Conservation (phyloP, 2,888 invertebrate genomes). For the Sinodicranocentrus sp. region DNA sequence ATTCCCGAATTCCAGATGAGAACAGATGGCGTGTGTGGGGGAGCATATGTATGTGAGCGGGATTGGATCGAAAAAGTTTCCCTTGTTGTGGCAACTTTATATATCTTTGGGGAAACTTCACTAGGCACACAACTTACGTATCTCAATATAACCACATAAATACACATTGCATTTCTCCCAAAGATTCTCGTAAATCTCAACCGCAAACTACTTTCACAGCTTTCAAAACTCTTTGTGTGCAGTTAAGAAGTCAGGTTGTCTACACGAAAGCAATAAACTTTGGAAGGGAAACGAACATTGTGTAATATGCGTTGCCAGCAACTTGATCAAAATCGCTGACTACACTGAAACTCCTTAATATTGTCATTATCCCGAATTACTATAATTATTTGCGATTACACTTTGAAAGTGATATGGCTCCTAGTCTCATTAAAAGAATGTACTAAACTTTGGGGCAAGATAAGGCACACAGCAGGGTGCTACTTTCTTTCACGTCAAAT, state of each 20-base stretch:
- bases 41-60: no score
- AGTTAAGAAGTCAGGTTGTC: neutral
- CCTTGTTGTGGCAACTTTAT: no score
- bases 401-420: neutral
- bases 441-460: no score
- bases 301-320: neutral
- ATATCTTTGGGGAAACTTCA: no score
- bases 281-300: neutral
- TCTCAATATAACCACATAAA: neutral
- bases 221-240: neutral
- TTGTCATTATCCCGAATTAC: neutral
- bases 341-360: neutral
- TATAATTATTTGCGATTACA: constrained; percentile 6
- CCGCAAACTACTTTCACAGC: constrained; percentile 7
- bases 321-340: neutral
- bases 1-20: constrained; percentile 15
- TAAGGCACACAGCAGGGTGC: no score
- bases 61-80: no score
- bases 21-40: constrained; percentile 25
- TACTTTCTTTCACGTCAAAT: no score
- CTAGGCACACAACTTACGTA: no score
- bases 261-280: neutral
- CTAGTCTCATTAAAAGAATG: no score
- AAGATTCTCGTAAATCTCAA: constrained; percentile 6
- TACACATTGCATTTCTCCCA: neutral